Evolutionary conservation across 1,140 invertebrate genomes (phyloP).

Genomic region (Euborellia annulipes): DNA sequence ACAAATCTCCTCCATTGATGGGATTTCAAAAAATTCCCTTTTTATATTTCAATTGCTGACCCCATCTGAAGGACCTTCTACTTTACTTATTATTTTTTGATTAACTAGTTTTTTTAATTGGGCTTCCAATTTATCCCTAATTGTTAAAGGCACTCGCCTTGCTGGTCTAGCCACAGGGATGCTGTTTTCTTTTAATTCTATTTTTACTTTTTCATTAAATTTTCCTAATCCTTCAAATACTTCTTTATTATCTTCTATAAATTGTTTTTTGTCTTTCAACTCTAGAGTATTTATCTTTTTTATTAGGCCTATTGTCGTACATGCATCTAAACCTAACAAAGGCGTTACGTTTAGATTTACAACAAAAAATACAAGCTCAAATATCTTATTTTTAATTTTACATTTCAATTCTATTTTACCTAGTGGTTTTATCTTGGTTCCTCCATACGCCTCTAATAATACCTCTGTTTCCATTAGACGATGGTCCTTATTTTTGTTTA

Average conservation of each 20-base stretch:
- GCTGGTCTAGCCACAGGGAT: conserved; percentile 12
- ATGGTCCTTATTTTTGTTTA: not conserved
- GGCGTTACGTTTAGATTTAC: too few relatives aligned
- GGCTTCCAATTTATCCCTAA: conserved; percentile 13
- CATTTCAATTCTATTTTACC: not conserved
- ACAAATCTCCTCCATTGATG: conserved; percentile 11
- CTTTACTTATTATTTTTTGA: conserved; percentile 10
- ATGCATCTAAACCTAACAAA: not conserved
- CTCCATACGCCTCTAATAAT: not conserved
- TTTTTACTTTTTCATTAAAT: conserved; percentile 8
- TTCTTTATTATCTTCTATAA: conserved; percentile 8
- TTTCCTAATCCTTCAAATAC: conserved; percentile 14
- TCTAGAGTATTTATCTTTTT: not conserved
- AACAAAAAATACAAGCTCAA: not conserved
- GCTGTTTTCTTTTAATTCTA: conserved; percentile 11
- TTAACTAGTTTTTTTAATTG: conserved; percentile 14
- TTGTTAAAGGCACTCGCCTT: conserved; percentile 14
- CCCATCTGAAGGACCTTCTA: conserved; percentile 19
- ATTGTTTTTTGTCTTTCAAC: not conserved
- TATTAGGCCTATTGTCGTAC: not conserved
- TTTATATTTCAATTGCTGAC: conserved; percentile 23
- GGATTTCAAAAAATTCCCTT: conserved; percentile 9
- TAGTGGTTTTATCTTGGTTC: not conserved
- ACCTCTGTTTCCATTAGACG: not conserved
- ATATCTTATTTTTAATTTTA: not conserved